These are phyloP conservation scores for Crypturellus tataupa DNA, from an alignment of 2,797 vertebrate genomes.

Conservation along the genomic window DNA sequence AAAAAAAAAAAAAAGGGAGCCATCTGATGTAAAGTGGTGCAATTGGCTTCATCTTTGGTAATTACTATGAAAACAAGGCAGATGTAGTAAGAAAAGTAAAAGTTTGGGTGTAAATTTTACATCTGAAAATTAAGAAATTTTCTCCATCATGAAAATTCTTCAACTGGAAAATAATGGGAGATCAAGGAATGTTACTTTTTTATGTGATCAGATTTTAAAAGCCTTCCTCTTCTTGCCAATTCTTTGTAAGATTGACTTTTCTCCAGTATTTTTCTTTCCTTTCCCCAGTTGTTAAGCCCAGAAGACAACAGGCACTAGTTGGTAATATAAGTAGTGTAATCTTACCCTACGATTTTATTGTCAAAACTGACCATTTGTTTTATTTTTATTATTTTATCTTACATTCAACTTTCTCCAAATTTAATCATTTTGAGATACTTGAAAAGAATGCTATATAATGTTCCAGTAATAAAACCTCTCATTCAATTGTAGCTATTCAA, in stretches of 20 bases:
- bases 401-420: slow-evolving; percentile 18
- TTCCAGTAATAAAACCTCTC: slow-evolving; percentile 29
- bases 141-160: not conserved
- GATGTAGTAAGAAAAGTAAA: not conserved
- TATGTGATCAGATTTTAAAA: not conserved
- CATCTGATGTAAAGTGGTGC: not conserved
- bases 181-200: not conserved
- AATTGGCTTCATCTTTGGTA: not conserved
- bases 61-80: not conserved
- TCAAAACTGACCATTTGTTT: not conserved
- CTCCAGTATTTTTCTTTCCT: not conserved
- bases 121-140: not conserved
- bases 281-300: not conserved
- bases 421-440: slow-evolving; percentile 3
- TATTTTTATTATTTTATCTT: slow-evolving; percentile 7
- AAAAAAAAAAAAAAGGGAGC: not conserved
- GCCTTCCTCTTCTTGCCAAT: not conserved
- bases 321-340: not conserved
- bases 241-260: not conserved
- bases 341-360: slow-evolving; percentile 6
- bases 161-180: not conserved
- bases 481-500: slow-evolving; percentile 37
- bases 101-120: not conserved
- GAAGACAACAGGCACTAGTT: not conserved
- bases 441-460: slow-evolving; percentile 19